Evolutionary conservation across 2,113 vertebrate genomes (phyloP), one percentile per base, ranked within the genome.

Genomic region (Mormyrus lacerda): DNA sequence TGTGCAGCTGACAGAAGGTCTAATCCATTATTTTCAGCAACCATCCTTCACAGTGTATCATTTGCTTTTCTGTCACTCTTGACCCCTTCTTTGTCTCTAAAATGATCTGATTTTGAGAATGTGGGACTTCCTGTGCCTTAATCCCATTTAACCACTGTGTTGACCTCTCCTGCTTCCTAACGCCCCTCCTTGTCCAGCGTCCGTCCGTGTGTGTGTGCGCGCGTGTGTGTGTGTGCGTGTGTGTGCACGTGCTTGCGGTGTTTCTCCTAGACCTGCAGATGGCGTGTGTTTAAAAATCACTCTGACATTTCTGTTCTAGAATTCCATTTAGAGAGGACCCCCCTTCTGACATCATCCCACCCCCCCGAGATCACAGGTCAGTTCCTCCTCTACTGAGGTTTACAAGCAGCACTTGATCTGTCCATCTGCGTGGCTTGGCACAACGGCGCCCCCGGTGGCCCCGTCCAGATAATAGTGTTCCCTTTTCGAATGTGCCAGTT

Each of bases 311-410:
- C 94, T 94, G 47, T 98, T 97, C 97, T 97, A 99, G 98, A 99
- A 95, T 99, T 99, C 97, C 98, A 98, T 95, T 96, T 97, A 96
- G 96, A 97, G 96, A 96, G 96, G 96, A 96, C 96, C 96, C 96
- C 96, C 95, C 96, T 97, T 95, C 96, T 96, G 95, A 96, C 96
- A 93, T 95, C 96, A 96, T 96, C 96, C 93, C 96, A 97, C 93
- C 96, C 96, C 94, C 96, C 96, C 90, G 96, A 96, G 96, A 96
- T 96, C 92, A 99, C 98, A 99, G 98, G 98, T 99, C 42, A 88
- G 51, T 88, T 87, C 48, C 86, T 87, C 48, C 86, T 88, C 73
- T 61, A 31, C 86, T 79, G 51, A 83, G 76, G 65, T 90, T 85
- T 90, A 93, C 93, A 97, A 95, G 95, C 96, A 95, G 95, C 94